Evolutionary conservation across 1,140 invertebrate species (phyloP), one percentile per base, ranked within the genome.

Genomic region (Cydia amplana): DNA sequence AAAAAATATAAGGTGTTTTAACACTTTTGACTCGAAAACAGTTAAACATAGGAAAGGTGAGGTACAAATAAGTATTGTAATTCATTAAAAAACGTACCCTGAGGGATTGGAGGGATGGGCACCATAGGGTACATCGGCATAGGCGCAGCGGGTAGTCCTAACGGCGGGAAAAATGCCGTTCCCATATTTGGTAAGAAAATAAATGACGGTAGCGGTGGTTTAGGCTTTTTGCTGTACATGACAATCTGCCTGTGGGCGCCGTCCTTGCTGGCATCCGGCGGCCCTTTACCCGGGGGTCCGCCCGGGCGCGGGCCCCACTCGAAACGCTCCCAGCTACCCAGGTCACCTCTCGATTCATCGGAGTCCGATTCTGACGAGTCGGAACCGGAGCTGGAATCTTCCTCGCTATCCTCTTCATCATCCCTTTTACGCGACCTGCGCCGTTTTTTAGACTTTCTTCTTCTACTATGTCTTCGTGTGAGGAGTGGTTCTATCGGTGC

Each of bases 81-180:
- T 23, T 20, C 20, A 2, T 55, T 20, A 20, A 2, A 23, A 60
- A n/a, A 78, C 80, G 67, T 60, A 86, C 84, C 82, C 81, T 83
- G 73, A 74, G 40, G 85, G 51, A 83, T 76, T 0, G 88, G 88
- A 51, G 89, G 90, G 7, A 91, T 83, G 16, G 90, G 90, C 18
- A 91, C 81, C 72, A 90, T 80, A 0, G 89, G 89, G 70, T 89
- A 91, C 88, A 91, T 90, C 4, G 88, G 88, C 9, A 90, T 73
- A 10, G 89, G 88, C 12, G 88, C 85, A 25, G 85, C 82, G 0
- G 88, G 87, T 49, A 92, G 73, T 1, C 85, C 87, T 51, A 91
- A 82, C 0, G 91, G 91, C 18, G 91, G 89, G 73, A 85, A 92
- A 74, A 82, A 92, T 9, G 88, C 85, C 4, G 91, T 91, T 40